Evolutionary conservation across 2,113 vertebrate genomes (phyloP).

Genomic region (Aphyosemion australe): DNA sequence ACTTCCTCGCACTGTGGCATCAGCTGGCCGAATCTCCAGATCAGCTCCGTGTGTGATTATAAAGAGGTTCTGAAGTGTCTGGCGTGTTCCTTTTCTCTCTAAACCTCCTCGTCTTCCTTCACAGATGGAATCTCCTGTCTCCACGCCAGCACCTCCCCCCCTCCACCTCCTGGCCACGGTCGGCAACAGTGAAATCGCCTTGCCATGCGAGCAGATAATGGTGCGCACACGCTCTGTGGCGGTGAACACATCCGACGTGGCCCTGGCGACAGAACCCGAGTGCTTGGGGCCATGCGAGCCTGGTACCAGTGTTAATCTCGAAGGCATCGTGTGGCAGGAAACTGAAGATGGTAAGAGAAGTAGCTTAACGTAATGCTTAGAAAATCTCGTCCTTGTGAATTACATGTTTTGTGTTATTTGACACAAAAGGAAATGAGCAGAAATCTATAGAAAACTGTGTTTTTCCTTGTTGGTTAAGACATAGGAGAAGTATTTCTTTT

Average conservation of each 20-base stretch:
- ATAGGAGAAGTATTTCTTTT: slow-evolving; percentile 13
- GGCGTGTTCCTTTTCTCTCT: slow-evolving; percentile 36
- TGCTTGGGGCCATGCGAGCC: slow-evolving; percentile 98
- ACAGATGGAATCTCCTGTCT: slow-evolving; percentile 97
- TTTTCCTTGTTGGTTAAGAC: too few relatives aligned
- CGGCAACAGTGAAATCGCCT: slow-evolving; percentile 92
- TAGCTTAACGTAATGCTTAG: neutral
- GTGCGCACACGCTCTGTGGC: slow-evolving; percentile 96
- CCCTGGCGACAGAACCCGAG: slow-evolving; percentile 94
- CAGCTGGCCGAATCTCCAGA: slow-evolving; percentile 38
- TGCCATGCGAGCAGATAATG: slow-evolving; percentile 99
- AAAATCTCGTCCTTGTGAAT: too few relatives aligned
- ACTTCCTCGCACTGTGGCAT: slow-evolving; percentile 41
- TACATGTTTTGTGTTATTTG: slow-evolving; percentile 12
- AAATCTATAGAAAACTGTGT: too few relatives aligned
- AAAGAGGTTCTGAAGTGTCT: slow-evolving; percentile 48
- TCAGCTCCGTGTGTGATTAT: slow-evolving; percentile 52
- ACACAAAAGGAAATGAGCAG: neutral
- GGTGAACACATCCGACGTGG: slow-evolving; percentile 95
- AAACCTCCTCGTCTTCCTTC: slow-evolving; percentile 46
- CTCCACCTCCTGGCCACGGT: slow-evolving; percentile 91
- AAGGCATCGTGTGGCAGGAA: slow-evolving; percentile 99
- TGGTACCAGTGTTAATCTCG: slow-evolving; percentile 97
- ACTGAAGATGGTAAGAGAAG: slow-evolving; percentile 92
- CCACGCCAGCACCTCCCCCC: slow-evolving; percentile 91